These are phyloP conservation scores for Rattus rattus DNA, from an alignment of 2,113 vertebrate genomes.

Conservation along the genomic window DNA sequence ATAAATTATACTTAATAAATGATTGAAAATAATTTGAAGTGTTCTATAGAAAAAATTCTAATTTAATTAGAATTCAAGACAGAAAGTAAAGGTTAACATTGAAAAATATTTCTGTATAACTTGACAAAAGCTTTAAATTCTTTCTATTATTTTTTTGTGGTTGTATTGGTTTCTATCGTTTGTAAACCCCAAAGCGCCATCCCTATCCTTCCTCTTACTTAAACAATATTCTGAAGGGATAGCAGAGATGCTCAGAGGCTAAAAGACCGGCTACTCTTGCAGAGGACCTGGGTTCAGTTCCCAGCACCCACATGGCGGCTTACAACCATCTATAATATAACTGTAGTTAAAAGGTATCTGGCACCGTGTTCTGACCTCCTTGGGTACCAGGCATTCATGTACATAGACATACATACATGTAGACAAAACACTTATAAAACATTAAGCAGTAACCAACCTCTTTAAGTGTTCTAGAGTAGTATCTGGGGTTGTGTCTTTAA, in stretches of 20 bases:
- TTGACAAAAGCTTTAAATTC: constrained; percentile 39
- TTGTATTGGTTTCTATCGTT: constrained; percentile 52
- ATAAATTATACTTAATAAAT: constrained; percentile 59
- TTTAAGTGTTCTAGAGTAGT: constrained; percentile 35
- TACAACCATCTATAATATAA: not conserved
- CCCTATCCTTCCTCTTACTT: not conserved
- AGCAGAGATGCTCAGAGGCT: not conserved
- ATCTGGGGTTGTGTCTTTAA: not conserved
- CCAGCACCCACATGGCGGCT: not conserved
- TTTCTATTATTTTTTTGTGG: constrained; percentile 42
- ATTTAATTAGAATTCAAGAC: constrained; percentile 53
- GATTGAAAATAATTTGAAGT: constrained; percentile 48
- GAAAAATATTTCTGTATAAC: constrained; percentile 43
- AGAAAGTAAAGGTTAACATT: not conserved
- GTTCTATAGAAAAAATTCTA: constrained; percentile 14
- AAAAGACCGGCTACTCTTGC: not conserved
- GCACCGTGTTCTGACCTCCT: not conserved
- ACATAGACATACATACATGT: not conserved
- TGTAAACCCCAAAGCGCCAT: not conserved
- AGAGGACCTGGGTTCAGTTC: not conserved
- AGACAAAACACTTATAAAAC: not conserved
- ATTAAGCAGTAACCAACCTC: not conserved
- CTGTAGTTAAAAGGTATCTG: not conserved
- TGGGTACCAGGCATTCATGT: not conserved
- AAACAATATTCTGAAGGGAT: not conserved